Evolutionary conservation across 2,888 invertebrate species (phyloP).

Genomic region (Mythimna vitellina): DNA sequence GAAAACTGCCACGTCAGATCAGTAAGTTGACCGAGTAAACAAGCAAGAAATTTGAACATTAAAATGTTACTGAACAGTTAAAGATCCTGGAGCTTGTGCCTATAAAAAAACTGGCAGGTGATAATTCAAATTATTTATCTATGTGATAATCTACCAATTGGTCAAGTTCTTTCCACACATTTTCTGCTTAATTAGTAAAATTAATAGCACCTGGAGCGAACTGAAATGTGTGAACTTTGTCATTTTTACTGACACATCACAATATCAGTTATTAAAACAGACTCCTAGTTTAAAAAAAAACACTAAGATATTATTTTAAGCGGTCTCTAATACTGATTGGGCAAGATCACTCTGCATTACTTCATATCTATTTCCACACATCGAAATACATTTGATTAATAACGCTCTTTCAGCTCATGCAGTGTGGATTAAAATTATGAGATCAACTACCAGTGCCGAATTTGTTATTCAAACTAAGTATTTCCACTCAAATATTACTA

Average conservation of each 20-base stretch:
- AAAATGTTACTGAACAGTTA: not conserved
- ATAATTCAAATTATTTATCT: not conserved
- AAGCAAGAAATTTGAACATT: not conserved
- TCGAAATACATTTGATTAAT: slow-evolving; percentile 36
- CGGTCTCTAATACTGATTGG: not conserved
- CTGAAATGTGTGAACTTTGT: not conserved
- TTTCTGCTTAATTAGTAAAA: not conserved
- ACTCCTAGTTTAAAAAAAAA: not conserved
- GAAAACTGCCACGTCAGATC: not conserved
- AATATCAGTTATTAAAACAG: not conserved
- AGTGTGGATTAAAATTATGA: slow-evolving; percentile 45
- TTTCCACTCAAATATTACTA: slow-evolving; percentile 45
- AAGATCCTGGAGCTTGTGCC: not conserved
- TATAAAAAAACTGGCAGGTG: not conserved
- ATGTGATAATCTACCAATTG: not conserved
- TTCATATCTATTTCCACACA: slow-evolving; percentile 36
- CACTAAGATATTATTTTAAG: not conserved
- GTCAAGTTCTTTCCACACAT: not conserved
- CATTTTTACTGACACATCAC: not conserved
- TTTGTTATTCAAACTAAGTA: slow-evolving; percentile 57
- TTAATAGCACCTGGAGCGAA: not conserved
- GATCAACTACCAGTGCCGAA: slow-evolving; percentile 48
- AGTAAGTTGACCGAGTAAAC: not conserved
- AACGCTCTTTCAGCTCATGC: slow-evolving; percentile 32
- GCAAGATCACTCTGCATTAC: slow-evolving; percentile 22